These are phyloP conservation scores for Artemia sinica DNA, from an alignment of 2,888 invertebrate genomes.

Conservation along the genomic window DNA sequence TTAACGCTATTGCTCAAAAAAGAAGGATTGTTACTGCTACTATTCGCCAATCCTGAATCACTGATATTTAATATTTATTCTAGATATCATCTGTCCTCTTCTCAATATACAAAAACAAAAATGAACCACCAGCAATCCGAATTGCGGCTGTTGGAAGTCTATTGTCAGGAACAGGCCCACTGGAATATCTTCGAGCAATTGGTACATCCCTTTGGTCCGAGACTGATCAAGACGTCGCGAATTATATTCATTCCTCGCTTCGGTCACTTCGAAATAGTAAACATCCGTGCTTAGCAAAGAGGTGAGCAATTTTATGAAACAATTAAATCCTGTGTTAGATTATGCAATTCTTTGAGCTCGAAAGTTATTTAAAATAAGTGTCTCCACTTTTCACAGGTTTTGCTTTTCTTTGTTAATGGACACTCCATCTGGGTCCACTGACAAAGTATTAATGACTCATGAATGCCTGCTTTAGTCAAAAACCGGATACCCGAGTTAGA, in stretches of 20 bases:
- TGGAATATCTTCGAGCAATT: neutral
- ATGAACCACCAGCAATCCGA: neutral
- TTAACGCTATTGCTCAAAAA: too few relatives aligned
- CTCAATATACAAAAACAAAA: neutral
- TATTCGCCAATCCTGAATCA: too few relatives aligned
- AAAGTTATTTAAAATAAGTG: too few relatives aligned
- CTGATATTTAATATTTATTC: neutral
- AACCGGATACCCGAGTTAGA: too few relatives aligned
- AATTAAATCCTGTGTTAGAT: neutral
- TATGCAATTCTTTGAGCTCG: too few relatives aligned
- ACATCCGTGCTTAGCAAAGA: neutral
- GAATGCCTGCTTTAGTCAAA: too few relatives aligned
- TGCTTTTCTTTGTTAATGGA: too few relatives aligned
- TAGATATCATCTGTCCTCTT: neutral
- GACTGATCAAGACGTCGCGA: neutral
- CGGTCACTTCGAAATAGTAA: neutral
- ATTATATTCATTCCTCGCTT: neutral
- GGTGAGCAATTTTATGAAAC: neutral
- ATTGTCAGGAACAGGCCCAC: neutral
- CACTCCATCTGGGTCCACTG: too few relatives aligned
- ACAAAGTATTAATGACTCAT: too few relatives aligned
- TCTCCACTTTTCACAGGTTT: too few relatives aligned
- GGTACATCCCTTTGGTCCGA: neutral
- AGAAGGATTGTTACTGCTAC: too few relatives aligned
- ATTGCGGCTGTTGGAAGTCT: slow-evolving; percentile 11